Base-by-base conservation (phyloP, 2,113 vertebrate species). In the Protobothrops mucrosquamatus region DNA sequence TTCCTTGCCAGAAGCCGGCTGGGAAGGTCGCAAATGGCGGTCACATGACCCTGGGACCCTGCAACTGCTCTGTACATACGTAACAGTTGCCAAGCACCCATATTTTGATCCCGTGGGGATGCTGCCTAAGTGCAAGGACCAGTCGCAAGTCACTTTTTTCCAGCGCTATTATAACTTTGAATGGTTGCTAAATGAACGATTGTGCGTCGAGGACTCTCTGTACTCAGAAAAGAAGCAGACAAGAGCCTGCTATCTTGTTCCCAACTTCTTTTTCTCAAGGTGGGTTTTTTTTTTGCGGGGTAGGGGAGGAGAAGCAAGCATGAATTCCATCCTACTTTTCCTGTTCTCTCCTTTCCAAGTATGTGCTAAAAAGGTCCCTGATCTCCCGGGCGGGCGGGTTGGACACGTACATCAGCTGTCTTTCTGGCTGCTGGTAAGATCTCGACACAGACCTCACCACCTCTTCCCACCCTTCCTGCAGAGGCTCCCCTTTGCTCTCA, bases 341-440 rank as follows among this genome's bases (percentile, higher is more conserved):
- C 29, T 26, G 43, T 34, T 90, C 81, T 55, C 56, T 90, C 55
- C n/a, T 90, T 93, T 93, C 81, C 46, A 93, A 14, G 56, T 69
- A 59, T 23, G 92, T 18, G 26, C 89, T 90, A 22, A 93, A 90
- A 90, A 90, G 89, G 39, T 93, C 92, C n/a, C 92, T 86, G 89
- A 90, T 87, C 89, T 90, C 89, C 46, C 81, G 74, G 55, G 92
- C 92, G 3, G 5, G 89, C 1, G 92, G 56, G 18, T 90, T 90
- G 24, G 81, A 64, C 14, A 61, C 10, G 2, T 90, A 87, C 23
- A 93, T 48, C 1, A 85, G 89, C 48, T 90, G 92, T 14, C 81
- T n/a, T 26, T 93, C 92, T 1, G 92, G 92, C 89, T 93, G 92
- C 81, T 93, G 92, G 56, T 93, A 93, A 54, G 92, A 93, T 11